These are phyloP conservation scores for Cardiocondyla obscurior DNA, from an alignment of 1,140 invertebrate species.

Conservation along the genomic window DNA sequence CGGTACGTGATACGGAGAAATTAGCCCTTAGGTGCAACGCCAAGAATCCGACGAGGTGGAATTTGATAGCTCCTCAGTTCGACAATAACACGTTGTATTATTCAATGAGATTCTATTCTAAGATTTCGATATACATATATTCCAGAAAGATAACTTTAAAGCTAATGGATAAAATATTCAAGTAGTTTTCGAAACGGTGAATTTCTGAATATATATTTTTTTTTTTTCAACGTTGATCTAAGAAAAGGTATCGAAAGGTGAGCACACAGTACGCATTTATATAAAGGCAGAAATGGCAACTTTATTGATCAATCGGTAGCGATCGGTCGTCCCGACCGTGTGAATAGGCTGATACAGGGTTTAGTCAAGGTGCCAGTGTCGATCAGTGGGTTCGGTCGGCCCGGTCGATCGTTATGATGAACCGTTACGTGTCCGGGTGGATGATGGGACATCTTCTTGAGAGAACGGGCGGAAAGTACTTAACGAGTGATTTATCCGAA, in stretches of 20 bases:
- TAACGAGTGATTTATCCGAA: slow-evolving; percentile 5
- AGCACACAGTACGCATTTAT: not conserved
- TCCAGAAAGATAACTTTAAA: not conserved
- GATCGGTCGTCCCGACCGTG: slow-evolving; percentile 25
- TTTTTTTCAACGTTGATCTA: too few relatives aligned
- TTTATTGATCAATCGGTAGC: slow-evolving; percentile 48
- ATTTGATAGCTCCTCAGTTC: not conserved
- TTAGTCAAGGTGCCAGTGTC: not conserved
- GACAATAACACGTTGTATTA: not conserved
- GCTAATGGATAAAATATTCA: not conserved
- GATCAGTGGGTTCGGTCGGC: slow-evolving; percentile 41
- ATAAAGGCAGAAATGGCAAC: slow-evolving; percentile 38
- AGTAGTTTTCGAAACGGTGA: not conserved
- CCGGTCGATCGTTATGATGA: slow-evolving; percentile 21
- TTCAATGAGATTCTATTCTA: not conserved
- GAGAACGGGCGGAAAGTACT: not conserved
- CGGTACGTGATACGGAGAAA: slow-evolving; percentile 21
- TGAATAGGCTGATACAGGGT: slow-evolving; percentile 7
- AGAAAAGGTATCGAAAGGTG: not conserved
- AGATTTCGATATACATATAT: not conserved
- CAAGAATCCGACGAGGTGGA: not conserved
- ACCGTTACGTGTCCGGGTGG: not conserved
- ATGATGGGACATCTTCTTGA: slow-evolving; percentile 6
- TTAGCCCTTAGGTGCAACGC: not conserved
- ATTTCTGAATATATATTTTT: too few relatives aligned